Conservation (phyloP, 2,888 invertebrate genomes). For the Drosophila subsilvestris region DNA sequence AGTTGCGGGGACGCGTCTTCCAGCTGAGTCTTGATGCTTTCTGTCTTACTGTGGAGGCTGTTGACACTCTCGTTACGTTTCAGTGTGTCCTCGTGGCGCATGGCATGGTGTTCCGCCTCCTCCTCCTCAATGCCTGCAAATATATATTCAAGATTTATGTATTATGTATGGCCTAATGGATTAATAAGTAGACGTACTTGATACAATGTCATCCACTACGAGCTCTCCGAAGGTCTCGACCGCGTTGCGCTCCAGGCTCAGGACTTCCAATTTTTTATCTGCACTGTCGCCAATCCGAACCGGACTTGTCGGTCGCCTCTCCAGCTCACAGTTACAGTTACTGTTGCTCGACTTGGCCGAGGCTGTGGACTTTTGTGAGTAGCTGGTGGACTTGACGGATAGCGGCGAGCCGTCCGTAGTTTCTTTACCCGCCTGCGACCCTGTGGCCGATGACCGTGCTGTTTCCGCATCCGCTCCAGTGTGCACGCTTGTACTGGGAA, state of each 20-base stretch:
- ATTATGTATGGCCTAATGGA: no score
- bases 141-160: neutral
- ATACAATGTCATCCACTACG: conserved; percentile 54
- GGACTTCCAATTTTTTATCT: conserved; percentile 39
- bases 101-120: conserved; percentile 23
- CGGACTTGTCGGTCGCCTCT: conserved; percentile 1
- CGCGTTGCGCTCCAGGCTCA: conserved; percentile 37
- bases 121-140: conserved; percentile 43
- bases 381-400: conserved; percentile 72
- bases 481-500: neutral
- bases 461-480: neutral
- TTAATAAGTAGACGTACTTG: neutral
- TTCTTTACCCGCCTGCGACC: conserved; percentile 2
- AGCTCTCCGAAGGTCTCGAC: conserved; percentile 53
- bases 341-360: conserved; percentile 70
- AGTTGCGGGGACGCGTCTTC: conserved; percentile 72
- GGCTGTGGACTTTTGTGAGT: conserved; percentile 80
- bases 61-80: conserved; percentile 70
- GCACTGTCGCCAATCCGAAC: neutral
- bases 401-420: conserved; percentile 63
- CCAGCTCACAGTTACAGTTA: conserved; percentile 21
- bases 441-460: neutral
- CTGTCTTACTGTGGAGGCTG: conserved; percentile 76
- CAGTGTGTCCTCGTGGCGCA: conserved; percentile 33
- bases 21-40: conserved; percentile 76